Evolutionary conservation across 2,888 invertebrate species (phyloP), one percentile per base, ranked within the genome.

Genomic region (Incurvaria masculella): DNA sequence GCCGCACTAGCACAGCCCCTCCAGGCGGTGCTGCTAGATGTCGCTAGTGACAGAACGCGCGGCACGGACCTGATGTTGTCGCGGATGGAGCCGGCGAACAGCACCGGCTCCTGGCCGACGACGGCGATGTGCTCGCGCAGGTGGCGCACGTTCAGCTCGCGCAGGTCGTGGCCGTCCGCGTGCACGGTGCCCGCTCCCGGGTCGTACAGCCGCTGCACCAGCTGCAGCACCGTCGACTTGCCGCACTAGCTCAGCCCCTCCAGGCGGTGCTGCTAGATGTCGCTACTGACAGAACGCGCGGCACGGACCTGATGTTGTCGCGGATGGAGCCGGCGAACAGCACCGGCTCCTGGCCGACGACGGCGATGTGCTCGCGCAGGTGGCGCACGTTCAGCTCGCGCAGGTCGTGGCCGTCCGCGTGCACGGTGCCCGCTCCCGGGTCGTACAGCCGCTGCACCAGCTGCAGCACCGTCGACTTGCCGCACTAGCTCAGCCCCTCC

Each of bases 341-440:
- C 11, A 90, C 87, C 0, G 93, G 94, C 57, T 94, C 94, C 66
- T 94, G 94, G 0, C 91, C 89, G 14, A 94, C 94, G 4, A 94
- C 84, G 1, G 91, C 93, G 52, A 94, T 88, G 61, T 89, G 86
- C 21, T 81, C 79, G 45, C 94, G 79, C 23, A 90, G 66, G 83
- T 90, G 89, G 11, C 80, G 70, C 8, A 91, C 84, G 63, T 91
- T 91, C 47, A 93, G 61, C 26, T 82, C 73, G 33, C 81, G 76
- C 44, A 91, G 67, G 61, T 91, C 84, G 18, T 76, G 63, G 0
- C 81, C 84, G 42, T 87, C 86, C 2, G 88, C 69, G 18, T 65
- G 60, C 16, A 89, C 83, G 53, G 60, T 55, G 1, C 84, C 84
- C 5, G 66, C 57, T 1, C 66, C 63, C 0, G 88, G 86, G 63